Conservation (phyloP, 2,113 vertebrate species). For the Paradoxurus hermaphroditus region DNA sequence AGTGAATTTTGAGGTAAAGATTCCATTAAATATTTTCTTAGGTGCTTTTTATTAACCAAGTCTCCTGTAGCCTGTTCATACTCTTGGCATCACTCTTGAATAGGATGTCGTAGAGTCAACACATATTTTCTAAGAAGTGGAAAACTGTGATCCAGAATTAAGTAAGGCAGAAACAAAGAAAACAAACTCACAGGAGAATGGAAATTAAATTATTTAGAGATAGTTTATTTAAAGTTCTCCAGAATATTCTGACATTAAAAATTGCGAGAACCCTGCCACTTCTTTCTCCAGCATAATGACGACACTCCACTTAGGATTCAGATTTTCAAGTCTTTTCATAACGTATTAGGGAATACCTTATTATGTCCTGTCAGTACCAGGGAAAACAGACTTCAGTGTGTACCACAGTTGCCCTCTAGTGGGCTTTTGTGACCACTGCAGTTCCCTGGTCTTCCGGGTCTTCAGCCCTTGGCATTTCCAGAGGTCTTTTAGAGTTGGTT, state of each 20-base stretch:
- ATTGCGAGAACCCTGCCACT: neutral
- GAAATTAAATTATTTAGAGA: slow-evolving; percentile 51
- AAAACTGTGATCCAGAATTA: slow-evolving; percentile 41
- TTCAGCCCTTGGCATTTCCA: neutral
- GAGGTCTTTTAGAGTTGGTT: neutral
- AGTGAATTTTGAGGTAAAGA: slow-evolving; percentile 38
- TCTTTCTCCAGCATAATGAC: neutral
- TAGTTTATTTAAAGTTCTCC: slow-evolving; percentile 17
- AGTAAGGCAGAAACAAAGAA: slow-evolving; percentile 31
- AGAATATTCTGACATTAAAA: slow-evolving; percentile 18
- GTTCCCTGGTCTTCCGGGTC: neutral
- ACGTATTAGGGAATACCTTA: neutral
- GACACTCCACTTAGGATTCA: neutral
- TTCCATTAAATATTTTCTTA: slow-evolving; percentile 62
- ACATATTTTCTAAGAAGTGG: slow-evolving; percentile 42
- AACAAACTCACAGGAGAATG: slow-evolving; percentile 7
- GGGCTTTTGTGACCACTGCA: slow-evolving; percentile 51
- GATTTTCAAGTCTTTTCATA: neutral
- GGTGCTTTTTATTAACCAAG: slow-evolving; percentile 54
- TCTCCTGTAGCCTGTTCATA: slow-evolving; percentile 41
- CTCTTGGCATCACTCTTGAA: slow-evolving; percentile 21
- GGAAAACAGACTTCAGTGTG: neutral
- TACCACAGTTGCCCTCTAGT: slow-evolving; percentile 76
- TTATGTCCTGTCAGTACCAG: neutral
- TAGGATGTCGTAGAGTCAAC: slow-evolving; percentile 28